These are phyloP conservation scores for Ptilonorhynchus violaceus DNA, from an alignment of 2,113 vertebrate species.

Conservation along the genomic window DNA sequence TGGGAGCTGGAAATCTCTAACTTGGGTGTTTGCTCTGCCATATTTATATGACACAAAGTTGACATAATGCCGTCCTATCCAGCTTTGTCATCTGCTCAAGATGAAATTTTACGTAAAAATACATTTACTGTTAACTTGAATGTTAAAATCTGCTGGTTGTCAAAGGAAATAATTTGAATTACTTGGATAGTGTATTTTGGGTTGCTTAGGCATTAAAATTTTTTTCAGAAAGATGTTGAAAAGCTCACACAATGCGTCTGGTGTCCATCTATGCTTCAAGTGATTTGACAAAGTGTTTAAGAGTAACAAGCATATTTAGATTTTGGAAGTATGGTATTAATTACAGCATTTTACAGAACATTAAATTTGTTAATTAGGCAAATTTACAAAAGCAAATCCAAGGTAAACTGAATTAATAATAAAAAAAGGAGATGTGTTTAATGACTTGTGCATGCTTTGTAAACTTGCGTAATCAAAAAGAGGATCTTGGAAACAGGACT, in stretches of 20 bases:
- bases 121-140: background rate
- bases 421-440: background rate
- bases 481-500: constrained; percentile 20
- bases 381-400: background rate
- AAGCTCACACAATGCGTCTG: background rate
- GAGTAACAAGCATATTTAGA: background rate
- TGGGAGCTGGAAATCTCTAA: background rate
- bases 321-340: background rate
- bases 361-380: background rate
- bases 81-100: background rate
- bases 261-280: background rate
- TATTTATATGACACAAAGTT: background rate
- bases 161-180: background rate
- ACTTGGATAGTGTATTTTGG: background rate
- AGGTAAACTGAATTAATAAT: background rate
- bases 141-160: background rate
- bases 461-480: constrained; percentile 30
- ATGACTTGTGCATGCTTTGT: background rate
- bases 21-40: background rate
- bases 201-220: background rate
- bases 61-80: background rate
- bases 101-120: background rate
- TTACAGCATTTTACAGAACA: background rate
- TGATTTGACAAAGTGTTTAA: background rate
- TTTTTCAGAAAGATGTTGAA: background rate